Evolutionary conservation across 2,113 vertebrate genomes (phyloP).

Genomic region (Columba janthina): DNA sequence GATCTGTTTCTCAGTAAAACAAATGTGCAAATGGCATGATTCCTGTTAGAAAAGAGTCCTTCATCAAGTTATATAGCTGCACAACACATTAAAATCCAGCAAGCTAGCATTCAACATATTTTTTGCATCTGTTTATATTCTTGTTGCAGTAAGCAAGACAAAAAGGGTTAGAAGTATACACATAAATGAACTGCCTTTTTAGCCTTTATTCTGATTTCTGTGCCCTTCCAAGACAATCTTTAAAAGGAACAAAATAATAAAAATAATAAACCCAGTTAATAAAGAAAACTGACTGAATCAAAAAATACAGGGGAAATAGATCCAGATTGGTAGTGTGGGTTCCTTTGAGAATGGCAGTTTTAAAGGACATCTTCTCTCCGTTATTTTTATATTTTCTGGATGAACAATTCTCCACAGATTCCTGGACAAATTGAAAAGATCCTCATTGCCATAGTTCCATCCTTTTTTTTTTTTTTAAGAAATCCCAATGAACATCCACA

Average conservation of each 20-base stretch:
- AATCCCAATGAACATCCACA: neutral
- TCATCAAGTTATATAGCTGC: neutral
- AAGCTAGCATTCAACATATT: neutral
- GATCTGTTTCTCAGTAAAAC: neutral
- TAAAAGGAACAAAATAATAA: neutral
- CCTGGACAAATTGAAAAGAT: neutral
- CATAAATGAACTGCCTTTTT: neutral
- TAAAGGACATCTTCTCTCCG: neutral
- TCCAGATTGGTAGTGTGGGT: neutral
- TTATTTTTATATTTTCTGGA: neutral
- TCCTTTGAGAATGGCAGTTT: neutral
- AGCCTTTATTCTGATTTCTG: neutral
- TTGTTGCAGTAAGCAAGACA: neutral
- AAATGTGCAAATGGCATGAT: neutral
- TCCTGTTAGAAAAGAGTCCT: neutral
- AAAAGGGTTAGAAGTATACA: neutral
- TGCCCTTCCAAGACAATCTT: neutral
- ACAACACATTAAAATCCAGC: neutral
- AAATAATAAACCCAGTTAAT: neutral
- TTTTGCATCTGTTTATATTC: neutral
- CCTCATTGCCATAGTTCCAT: fast-evolving
- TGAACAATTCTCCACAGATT: neutral
- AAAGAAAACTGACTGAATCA: neutral
- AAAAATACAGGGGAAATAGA: neutral
- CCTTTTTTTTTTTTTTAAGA: neutral